Evolutionary conservation across 2,888 invertebrate genomes (phyloP), one percentile per base, ranked within the genome.

Genomic region (Ochropacha duplaris): DNA sequence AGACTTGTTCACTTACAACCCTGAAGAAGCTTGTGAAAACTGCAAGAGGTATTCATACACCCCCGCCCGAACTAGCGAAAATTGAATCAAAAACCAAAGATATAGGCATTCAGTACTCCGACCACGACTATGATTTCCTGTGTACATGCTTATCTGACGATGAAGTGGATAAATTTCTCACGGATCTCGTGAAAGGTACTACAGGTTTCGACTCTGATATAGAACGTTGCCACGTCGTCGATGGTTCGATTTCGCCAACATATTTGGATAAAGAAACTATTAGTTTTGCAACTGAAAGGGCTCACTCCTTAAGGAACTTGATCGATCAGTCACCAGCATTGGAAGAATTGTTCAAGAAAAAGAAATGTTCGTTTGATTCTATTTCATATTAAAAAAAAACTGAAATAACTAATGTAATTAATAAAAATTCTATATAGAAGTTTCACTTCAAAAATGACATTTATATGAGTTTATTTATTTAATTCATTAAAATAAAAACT

Each of bases 81-180:
- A 61, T 61, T 0, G 71, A 71, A 50, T 66, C 83, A 1, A 83
- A 65, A 56, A 84, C 81, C 1, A 84, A 61, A 59, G 79, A 88
- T 28, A 64, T 78, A 1, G 55, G 68, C 19, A 86, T 82, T 0
- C 89, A 90, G 56, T 86, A 77, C 58, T 78, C 78, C 6, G 86
- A 90, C 39, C 72, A 78, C 50, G 75, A 85, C 57, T 85, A 78
- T 58, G 85, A 89, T 22, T 65, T 60, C 12, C 58, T 89, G 26
- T 92, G 89, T 65, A 81, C 72, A 22, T 90, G 89, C 60, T 86
- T 85, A 55, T 83, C 84, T 1, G 83, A 83, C n/a, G 78, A 78
- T 16, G 84, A 84, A 60, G 49, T 83, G 4, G 66, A 75, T 22
- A 75, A 72, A 57, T 44, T 86, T 1, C 69, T 76, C 22, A 59